These are phyloP conservation scores for Panulirus ornatus DNA, from an alignment of 1,140 invertebrate genomes.

Conservation along the genomic window DNA sequence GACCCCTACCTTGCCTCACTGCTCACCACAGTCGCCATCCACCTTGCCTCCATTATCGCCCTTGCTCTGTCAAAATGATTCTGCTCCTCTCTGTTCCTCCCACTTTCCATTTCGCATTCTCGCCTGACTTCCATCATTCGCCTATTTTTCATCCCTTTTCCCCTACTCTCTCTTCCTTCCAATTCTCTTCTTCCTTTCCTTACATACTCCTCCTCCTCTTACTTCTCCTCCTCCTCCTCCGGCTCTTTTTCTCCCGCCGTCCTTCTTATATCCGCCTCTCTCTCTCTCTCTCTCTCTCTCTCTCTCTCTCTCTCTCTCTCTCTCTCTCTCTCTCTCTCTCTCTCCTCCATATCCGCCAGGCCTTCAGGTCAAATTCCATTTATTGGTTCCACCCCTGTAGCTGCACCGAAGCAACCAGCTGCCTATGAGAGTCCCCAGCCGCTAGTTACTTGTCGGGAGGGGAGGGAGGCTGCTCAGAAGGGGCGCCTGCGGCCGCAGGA, in stretches of 20 bases:
- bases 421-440: neutral
- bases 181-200: neutral
- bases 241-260: too few species aligned
- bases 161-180: neutral
- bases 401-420: slow-evolving; percentile 22
- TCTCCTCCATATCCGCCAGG: neutral
- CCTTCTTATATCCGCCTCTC: neutral
- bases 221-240: too few species aligned
- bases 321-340: neutral
- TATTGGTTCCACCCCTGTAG: slow-evolving; percentile 36
- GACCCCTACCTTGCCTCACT: neutral
- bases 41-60: neutral
- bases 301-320: slow-evolving; percentile 51
- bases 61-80: too few species aligned
- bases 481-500: neutral
- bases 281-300: slow-evolving; percentile 33
- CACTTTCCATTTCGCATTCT: too few species aligned
- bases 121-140: neutral
- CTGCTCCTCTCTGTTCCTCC: too few species aligned
- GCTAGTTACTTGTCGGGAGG: neutral
- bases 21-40: neutral
- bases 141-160: neutral
- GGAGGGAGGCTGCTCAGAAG: neutral
- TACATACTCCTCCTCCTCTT: too few species aligned
- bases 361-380: slow-evolving; percentile 17